Evolutionary conservation across 1,140 invertebrate species (phyloP), one percentile per base, ranked within the genome.

Genomic region (Cotesia chilonis): DNA sequence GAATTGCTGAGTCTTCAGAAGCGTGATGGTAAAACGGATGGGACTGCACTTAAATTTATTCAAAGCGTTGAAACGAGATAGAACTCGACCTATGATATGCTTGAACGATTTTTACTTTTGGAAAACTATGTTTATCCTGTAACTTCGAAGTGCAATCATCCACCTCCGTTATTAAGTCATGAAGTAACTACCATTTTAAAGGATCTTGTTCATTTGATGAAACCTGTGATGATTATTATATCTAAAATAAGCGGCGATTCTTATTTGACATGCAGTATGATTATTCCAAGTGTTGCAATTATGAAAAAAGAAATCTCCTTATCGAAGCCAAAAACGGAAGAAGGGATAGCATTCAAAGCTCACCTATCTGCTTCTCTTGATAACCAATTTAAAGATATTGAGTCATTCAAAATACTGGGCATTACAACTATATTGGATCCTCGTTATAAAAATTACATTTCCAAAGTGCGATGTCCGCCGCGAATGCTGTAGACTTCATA

Each of bases 241-340:
- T 84, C 78, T 41, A 83, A 86, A 80, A 71, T 87, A 1, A 85
- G 83, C 35, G 83, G 81, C 1, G 82, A 85, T 76, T 82, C 83
- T 69, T 87, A 87, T 75, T 81, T 80, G 55, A 81, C 85, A 9
- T 82, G 78, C 17, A 83, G 84, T 57, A 83, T 83, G 70, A 71
- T 85, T 3, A 87, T 87, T 55, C 84, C 85, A 20, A 76, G 86
- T 60, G 75, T 87, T n/a, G 79, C 79, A 57, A 84, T 81, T 70
- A 74, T 86, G 37, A 37, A 79, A 55, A 82, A 70, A 28, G 82
- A 83, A 77, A 36, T 85, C 6, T 68, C 74, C 60, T 73, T 73
- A 52, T 74, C 71, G 7, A 78, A 80, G 59, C 59, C 71, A 12
- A 47, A 80, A 37, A 75, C 69, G 10, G 70, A 76, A 54, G 66